Base-by-base conservation (phyloP, 2,797 vertebrate species). In the Astyanax mexicanus region DNA sequence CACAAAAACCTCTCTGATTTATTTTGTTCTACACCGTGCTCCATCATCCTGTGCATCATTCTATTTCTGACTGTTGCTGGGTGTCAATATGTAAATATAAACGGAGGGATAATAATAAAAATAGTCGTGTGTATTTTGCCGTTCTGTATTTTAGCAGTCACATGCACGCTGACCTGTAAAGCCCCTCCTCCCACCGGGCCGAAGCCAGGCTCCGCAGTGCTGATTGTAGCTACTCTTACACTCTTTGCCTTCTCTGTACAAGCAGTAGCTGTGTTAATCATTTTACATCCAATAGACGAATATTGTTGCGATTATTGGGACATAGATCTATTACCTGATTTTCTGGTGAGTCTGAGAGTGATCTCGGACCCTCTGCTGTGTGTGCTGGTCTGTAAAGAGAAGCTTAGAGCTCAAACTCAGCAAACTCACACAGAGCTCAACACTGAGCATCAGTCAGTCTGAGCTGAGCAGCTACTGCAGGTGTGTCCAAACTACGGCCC, bases 281-380 rank as follows among this genome's bases (percentile, higher is more conserved):
- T n/a, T 3, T 0, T 0, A 0, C 0, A 19, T 12, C 3, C 6
- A 11, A n/a, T 0, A 35, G 0, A 7, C 2, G 3, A 15, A 11
- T 0, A 0, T n/a, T 15, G 19, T 0, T 0, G 7, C 11, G 0
- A 38, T n/a, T n/a, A n/a, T n/a, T n/a, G n/a, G n/a, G n/a, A n/a
- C n/a, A n/a, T n/a, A n/a, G n/a, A n/a, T n/a, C n/a, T n/a, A n/a
- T n/a, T 72, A 32, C 62, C 21, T 8, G 0, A 0, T 13, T 62
- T 32, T 23, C 21, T 72, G 44, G 32, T 72, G 32, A 51, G 32
- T 62, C 6, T 52, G 21, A 62, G 55, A 27, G 57, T 72, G 32
- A 17, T 72, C 21, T 62, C 57, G 38, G 57, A 72, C 29, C 70
- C 70, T 62, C 19, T 72, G 3, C 21, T 62, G 44, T 72, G 57